phyloP scores from a whole-genome alignment of 2,797 vertebrate species.

The Scomberomorus guttatus region DNA sequence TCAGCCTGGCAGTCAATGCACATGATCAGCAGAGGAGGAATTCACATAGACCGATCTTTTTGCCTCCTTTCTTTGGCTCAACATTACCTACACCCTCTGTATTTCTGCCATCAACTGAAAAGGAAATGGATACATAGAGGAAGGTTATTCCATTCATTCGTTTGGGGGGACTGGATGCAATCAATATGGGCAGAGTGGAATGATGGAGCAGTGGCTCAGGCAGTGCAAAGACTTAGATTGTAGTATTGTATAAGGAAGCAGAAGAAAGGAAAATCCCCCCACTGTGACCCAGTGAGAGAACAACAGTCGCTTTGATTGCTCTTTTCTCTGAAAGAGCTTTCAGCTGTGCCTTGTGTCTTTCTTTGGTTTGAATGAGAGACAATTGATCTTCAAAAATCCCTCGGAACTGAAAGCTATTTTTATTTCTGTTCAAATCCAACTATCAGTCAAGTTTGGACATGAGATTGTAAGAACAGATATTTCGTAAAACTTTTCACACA shows the following conservation, averaged over 20 bases:
- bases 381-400: slow-evolving; percentile 53
- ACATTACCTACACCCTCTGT: slow-evolving; percentile 28
- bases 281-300: slow-evolving; percentile 62
- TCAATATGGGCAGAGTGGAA: slow-evolving; percentile 69
- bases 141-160: slow-evolving; percentile 64
- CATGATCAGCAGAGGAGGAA: slow-evolving; percentile 70
- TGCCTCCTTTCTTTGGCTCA: slow-evolving; percentile 34
- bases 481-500: background rate
- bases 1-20: slow-evolving; percentile 60
- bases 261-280: slow-evolving; percentile 58
- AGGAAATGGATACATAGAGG: slow-evolving; percentile 62
- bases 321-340: slow-evolving; percentile 55
- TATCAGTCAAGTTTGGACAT: background rate
- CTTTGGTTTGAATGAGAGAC: slow-evolving; percentile 45
- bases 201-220: slow-evolving; percentile 48
- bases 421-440: slow-evolving; percentile 16
- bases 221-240: slow-evolving; percentile 49
- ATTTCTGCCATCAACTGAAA: slow-evolving; percentile 50
- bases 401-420: slow-evolving; percentile 24
- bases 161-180: slow-evolving; percentile 69
- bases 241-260: slow-evolving; percentile 43
- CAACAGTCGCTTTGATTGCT: slow-evolving; percentile 70
- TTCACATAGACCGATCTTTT: slow-evolving; percentile 48
- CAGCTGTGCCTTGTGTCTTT: slow-evolving; percentile 42
- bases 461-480: slow-evolving; percentile 15